phyloP scores from a whole-genome alignment of 2,113 vertebrate species.

The Corynorhinus townsendii region DNA sequence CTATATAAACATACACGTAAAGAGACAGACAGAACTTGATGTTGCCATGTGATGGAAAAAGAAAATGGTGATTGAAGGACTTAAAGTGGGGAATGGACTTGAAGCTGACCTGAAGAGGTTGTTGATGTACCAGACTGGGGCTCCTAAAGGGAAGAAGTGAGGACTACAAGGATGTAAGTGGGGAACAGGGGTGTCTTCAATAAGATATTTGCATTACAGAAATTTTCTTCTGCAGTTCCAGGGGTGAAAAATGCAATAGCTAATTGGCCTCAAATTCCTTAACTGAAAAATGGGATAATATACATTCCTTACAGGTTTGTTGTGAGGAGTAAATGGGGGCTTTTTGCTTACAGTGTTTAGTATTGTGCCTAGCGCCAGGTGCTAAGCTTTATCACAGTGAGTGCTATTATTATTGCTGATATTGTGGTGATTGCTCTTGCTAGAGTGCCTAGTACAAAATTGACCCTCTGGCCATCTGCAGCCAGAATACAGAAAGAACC shows the following conservation, averaged over 20 bases:
- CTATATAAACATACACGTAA: background rate
- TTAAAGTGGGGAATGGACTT: background rate
- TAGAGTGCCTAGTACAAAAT: too few species aligned
- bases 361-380: too few species aligned
- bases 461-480: background rate
- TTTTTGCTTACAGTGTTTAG: background rate
- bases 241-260: background rate
- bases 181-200: background rate
- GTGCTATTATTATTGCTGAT: background rate
- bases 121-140: background rate
- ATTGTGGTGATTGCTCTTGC: background rate
- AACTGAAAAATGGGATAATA: background rate
- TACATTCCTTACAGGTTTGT: background rate
- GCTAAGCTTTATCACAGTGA: rapidly evolving
- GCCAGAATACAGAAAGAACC: background rate
- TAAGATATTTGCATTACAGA: background rate
- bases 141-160: background rate
- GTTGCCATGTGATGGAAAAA: background rate
- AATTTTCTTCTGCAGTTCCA: background rate
- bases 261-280: background rate
- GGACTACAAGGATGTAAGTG: background rate
- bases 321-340: background rate
- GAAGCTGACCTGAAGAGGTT: background rate
- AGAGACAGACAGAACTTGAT: background rate
- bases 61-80: background rate